Percentiles rank a stretch among this genome's conserved stretches.
These are phyloP conservation scores for Synaphobranchus kaupii DNA, from an alignment of 2,797 vertebrate species.

Conservation along the genomic window DNA sequence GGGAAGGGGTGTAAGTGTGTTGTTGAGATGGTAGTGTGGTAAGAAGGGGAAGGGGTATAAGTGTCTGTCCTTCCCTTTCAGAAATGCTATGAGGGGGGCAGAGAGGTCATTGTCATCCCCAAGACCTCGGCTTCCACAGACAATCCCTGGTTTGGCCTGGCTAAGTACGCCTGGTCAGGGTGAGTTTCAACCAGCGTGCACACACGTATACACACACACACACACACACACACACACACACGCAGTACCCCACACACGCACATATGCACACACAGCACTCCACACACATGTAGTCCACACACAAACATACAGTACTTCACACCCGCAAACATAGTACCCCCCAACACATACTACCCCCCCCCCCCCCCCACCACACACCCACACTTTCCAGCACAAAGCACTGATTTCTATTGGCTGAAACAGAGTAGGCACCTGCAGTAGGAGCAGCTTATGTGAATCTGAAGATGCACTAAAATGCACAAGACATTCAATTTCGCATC, in stretches of 20 bases:
- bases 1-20: too few relatives aligned
- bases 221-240: neutral
- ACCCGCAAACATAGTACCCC: neutral
- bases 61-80: conserved; percentile 38
- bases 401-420: neutral
- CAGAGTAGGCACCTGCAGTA: neutral
- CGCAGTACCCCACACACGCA: neutral
- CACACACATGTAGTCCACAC: neutral
- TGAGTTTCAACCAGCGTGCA: conserved; percentile 50
- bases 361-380: neutral
- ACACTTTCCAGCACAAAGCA: neutral
- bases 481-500: neutral
- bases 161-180: conserved; percentile 84
- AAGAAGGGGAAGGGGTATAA: neutral
- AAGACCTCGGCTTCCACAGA: conserved; percentile 79
- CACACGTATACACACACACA: neutral
- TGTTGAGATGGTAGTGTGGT: too few relatives aligned
- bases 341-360: neutral
- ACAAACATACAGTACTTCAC: too few relatives aligned
- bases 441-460: neutral
- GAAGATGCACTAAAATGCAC: neutral
- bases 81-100: conserved; percentile 80
- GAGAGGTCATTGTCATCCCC: conserved; percentile 78
- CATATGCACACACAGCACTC: neutral
- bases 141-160: conserved; percentile 79